A percentile compares a stretch with the other conserved stretches of the same genome.
These are phyloP conservation scores for Oreotrochilus melanogaster DNA, from an alignment of 2,113 vertebrate species.

Conservation along the genomic window DNA sequence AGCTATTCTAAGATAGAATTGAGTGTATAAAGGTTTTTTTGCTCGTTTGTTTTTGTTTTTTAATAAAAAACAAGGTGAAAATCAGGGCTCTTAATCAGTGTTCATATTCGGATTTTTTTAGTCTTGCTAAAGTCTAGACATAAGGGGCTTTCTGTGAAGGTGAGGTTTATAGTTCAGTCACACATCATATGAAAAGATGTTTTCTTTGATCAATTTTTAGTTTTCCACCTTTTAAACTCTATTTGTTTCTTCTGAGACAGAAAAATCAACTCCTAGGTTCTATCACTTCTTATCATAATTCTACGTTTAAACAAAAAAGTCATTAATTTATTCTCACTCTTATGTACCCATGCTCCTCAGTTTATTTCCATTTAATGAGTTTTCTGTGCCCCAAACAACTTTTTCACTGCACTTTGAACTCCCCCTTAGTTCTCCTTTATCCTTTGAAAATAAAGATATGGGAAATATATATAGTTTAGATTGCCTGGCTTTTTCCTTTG, in stretches of 20 bases:
- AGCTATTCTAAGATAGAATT: neutral
- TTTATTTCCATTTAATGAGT: constrained; percentile 1
- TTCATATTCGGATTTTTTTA: neutral
- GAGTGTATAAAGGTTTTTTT: neutral
- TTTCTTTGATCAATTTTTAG: constrained; percentile 54
- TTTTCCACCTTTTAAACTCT: constrained; percentile 26
- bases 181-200: neutral
- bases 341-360: neutral
- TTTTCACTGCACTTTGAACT: neutral
- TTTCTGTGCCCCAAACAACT: neutral
- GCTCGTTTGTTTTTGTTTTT: too few species aligned
- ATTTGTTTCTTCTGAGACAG: neutral
- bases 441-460: neutral
- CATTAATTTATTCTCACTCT: neutral
- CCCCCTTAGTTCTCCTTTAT: neutral
- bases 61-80: neutral
- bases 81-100: neutral
- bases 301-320: neutral
- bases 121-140: neutral
- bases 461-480: neutral
- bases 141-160: neutral
- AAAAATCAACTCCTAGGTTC: neutral
- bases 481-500: neutral
- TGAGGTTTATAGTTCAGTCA: constrained; percentile 26
- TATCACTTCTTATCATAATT: constrained; percentile 1